Evolutionary conservation across 2,797 vertebrate genomes (phyloP).

Genomic region (Echeneis naucrates): DNA sequence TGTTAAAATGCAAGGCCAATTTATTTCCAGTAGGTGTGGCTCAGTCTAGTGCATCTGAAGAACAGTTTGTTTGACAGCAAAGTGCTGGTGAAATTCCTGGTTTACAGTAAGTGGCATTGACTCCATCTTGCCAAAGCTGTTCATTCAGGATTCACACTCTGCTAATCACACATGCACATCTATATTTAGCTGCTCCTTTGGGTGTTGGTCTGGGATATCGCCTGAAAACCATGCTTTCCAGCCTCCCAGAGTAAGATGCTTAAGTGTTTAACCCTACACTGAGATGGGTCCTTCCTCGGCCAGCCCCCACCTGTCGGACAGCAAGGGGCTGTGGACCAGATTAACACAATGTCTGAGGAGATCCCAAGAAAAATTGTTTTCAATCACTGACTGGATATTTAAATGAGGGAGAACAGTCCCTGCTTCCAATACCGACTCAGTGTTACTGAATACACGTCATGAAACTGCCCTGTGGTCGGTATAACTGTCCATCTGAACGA

Average conservation of each 20-base stretch:
- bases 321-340: conserved; percentile 29
- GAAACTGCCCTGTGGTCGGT: neutral
- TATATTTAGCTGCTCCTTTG: conserved; percentile 79
- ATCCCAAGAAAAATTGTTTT: conserved; percentile 13
- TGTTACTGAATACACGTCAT: conserved; percentile 1
- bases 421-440: neutral
- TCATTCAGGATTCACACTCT: conserved; percentile 76
- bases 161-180: conserved; percentile 72
- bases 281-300: conserved; percentile 53
- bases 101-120: conserved; percentile 59
- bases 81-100: conserved; percentile 50
- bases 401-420: neutral
- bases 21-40: conserved; percentile 35
- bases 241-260: conserved; percentile 73
- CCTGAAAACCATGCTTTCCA: conserved; percentile 75
- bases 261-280: conserved; percentile 74
- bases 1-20: conserved; percentile 11
- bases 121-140: conserved; percentile 51
- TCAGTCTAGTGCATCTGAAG: conserved; percentile 18
- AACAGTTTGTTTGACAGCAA: conserved; percentile 10
- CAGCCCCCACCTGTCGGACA: conserved; percentile 7
- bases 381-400: conserved; percentile 23
- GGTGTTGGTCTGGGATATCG: conserved; percentile 70
- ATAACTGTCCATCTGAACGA: neutral
- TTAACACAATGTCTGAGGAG: conserved; percentile 36